Percentiles rank a stretch among this genome's conserved stretches.
Evolutionary conservation across 2,888 invertebrate genomes (phyloP).

Genomic region (Diarsia brunnea): DNA sequence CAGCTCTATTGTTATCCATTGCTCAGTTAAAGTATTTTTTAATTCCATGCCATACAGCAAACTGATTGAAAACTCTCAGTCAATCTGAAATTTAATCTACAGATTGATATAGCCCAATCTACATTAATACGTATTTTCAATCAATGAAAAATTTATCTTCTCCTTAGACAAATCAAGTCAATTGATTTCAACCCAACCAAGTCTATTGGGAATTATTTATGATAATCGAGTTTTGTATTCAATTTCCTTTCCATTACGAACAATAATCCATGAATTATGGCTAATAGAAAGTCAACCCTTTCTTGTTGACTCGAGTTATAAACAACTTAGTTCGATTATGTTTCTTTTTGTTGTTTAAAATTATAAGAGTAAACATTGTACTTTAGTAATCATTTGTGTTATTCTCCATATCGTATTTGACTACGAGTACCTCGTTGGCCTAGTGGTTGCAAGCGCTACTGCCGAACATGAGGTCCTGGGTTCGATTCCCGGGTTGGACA

Average conservation of each 20-base stretch:
- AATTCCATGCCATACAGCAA: not conserved
- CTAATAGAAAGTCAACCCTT: constrained; percentile 73
- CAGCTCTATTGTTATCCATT: not conserved
- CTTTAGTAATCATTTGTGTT: too few species aligned
- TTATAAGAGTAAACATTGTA: constrained; percentile 2
- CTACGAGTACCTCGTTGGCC: too few species aligned
- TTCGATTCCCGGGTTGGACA: too few species aligned
- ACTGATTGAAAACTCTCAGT: constrained; percentile 16
- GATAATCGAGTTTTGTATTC: constrained; percentile 82
- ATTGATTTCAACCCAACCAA: constrained; percentile 73
- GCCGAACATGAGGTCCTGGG: too few species aligned
- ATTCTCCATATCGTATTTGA: too few species aligned
- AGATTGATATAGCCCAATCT: constrained; percentile 21
- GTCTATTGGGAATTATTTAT: constrained; percentile 76
- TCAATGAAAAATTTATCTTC: constrained; percentile 57
- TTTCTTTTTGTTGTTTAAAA: constrained; percentile 42
- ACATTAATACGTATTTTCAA: constrained; percentile 41
- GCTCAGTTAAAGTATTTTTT: constrained; percentile 4
- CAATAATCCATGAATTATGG: constrained; percentile 77
- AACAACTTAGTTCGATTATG: constrained; percentile 49
- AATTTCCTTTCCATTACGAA: constrained; percentile 82
- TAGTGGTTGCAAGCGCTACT: too few species aligned
- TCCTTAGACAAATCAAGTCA: constrained; percentile 71
- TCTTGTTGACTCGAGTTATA: constrained; percentile 62
- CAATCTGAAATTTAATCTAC: constrained; percentile 1